Evolutionary conservation across 1,140 invertebrate species (phyloP), one percentile per base, ranked within the genome.

Genomic region (Plodia interpunctella): DNA sequence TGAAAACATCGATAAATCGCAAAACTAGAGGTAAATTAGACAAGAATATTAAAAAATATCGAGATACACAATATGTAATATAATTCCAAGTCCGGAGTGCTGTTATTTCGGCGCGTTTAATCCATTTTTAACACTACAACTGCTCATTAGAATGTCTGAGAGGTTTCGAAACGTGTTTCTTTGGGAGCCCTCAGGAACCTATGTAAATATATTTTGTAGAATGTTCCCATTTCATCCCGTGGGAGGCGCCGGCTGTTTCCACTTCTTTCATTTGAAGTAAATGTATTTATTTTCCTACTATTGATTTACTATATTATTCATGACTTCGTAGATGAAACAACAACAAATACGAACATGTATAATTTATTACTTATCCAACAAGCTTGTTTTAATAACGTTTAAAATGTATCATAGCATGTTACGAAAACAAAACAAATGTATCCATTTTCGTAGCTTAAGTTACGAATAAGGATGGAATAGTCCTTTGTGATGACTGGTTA

Each of bases 121-220:
- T 57, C 30, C 58, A 59, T 66, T 62, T 57, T 60, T 59, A 53
- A 59, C 58, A 60, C 55, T 60, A 50, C 57, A 55, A 56, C 57
- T 18, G 56, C 67, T 70, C 67, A 70, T 70, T 70, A 70, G 67
- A 70, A 70, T 70, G 67, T 70, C 67, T 70, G 67, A 70, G 67
- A 63, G 61, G 67, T 61, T 62, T 50, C 57, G 50, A 62, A 66
- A 70, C 60, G 63, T 70, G 63, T 69, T 70, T 65, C 66, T 68
- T 68, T 65, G 49, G 53, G 32, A 32, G 54, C 63, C 63, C 63
- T 59, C 49, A 51, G 63, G 60, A 57, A 61, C 49, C 58, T 66
- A 57, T 61, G 63, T 66, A 63, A 66, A 66, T 70, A 61, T 56
- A 61, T 61, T 61, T 50, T 56, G 63, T 32, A 60, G 60, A 69